Base-by-base conservation (phyloP, 2,797 vertebrate genomes). In the Acipenser ruthenus region DNA sequence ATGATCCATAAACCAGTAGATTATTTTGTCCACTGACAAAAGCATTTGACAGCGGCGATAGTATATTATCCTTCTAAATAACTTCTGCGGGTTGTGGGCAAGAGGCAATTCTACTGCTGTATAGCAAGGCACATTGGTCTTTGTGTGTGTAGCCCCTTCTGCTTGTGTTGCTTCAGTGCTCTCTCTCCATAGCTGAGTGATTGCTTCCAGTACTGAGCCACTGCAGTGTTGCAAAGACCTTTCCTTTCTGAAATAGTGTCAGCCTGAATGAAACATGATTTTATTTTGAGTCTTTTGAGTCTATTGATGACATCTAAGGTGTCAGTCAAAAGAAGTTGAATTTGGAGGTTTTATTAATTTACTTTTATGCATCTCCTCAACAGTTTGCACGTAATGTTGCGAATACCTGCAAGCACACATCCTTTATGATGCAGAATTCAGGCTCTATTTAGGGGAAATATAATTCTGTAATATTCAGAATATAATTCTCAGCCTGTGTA, bases 1-100 rank as follows among this genome's bases (percentile, higher is more conserved):
- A 58, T 58, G 55, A 58, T 58, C 11, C 12, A 58, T 58, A 58
- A 58, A 13, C 10, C 55, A 58, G 55, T 11, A 58, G 55, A 58
- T 58, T 58, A 58, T 58, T 58, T 58, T 58, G 55, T 58, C 55
- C 55, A 58, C 55, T 58, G 55, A 58, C 55, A 58, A 58, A 58
- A 13, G 12, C 12, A 11, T 58, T 58, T 58, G 55, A 58, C 15
- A 58, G 55, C 12, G 15, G 6, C 12, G 2, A 7, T n/a, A n/a
- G 55, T 58, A 37, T 37, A 58, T 53, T 53, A 2, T 18, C 10
- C 11, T n/a, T 58, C n/a, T 58, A 58, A n/a, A 13, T 58, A 58
- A n/a, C 12, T 58, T 58, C 55, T 11, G 55, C 10, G 11, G 55
- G 11, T 13, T 58, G 55, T 58, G 55, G 55, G 55, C 12, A 58